A percentile compares a stretch with the other conserved stretches of the same genome.
Conservation (phyloP, 2,113 vertebrate species). For the Hypanus sabinus region DNA sequence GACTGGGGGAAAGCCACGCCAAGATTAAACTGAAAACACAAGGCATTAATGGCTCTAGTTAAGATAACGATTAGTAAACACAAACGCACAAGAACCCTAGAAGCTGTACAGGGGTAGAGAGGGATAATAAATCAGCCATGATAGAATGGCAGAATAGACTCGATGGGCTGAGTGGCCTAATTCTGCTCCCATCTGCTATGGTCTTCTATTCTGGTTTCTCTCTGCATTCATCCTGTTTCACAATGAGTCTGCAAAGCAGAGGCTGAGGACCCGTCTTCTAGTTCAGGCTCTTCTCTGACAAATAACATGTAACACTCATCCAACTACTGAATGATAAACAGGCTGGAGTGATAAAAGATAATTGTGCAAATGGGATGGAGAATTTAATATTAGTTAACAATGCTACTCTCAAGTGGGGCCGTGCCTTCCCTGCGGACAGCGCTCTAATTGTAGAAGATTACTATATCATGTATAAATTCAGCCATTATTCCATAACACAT, state of each 20-base stretch:
- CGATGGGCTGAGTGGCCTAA: no score
- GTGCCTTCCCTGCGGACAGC: background rate
- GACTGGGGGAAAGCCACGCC: no score
- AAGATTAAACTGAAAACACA: no score
- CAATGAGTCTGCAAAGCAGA: background rate
- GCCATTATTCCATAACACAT: background rate
- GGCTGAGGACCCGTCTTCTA: background rate
- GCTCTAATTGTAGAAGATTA: background rate
- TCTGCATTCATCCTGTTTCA: background rate
- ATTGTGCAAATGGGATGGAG: background rate
- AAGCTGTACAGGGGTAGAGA: no score
- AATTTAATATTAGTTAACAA: background rate
- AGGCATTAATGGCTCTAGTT: no score
- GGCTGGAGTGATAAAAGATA: background rate
- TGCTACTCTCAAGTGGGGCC: background rate
- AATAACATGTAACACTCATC: background rate
- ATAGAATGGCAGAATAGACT: no score
- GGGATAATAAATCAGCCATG: no score
- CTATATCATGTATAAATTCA: background rate
- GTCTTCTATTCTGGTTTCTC: no score
- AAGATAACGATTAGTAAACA: no score
- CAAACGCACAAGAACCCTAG: no score
- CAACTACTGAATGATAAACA: background rate
- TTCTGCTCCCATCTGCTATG: no score
- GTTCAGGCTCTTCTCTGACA: background rate